phyloP scores from a whole-genome alignment of 2,113 vertebrate species.

The Nibea coibor region DNA sequence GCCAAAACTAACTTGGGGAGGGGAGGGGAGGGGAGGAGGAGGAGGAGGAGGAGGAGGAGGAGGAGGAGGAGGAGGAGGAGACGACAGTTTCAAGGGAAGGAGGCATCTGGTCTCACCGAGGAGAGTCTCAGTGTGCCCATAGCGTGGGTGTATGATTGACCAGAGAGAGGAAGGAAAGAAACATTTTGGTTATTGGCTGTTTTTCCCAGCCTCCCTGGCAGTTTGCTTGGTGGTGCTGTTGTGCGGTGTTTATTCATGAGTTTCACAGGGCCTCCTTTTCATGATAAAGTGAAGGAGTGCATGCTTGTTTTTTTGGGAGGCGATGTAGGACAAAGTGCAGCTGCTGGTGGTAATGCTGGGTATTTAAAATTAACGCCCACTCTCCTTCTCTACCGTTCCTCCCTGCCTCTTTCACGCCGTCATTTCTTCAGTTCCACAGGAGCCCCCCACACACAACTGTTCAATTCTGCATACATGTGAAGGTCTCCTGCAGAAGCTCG shows the following conservation, averaged over 20 bases:
- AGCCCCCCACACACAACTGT: slow-evolving; percentile 24
- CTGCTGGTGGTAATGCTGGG: slow-evolving; percentile 62
- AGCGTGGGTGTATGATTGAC: slow-evolving; percentile 59
- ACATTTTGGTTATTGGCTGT: slow-evolving; percentile 38
- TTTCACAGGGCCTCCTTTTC: slow-evolving; percentile 61
- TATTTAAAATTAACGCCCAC: slow-evolving; percentile 53
- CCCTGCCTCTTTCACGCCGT: slow-evolving; percentile 1
- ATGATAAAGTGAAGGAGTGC: slow-evolving; percentile 43
- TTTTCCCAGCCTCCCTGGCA: slow-evolving; percentile 46
- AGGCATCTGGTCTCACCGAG: slow-evolving; percentile 67
- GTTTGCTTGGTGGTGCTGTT: slow-evolving; percentile 46
- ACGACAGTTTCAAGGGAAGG: slow-evolving; percentile 33
- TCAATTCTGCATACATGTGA: slow-evolving; percentile 23
- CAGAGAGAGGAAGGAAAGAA: slow-evolving; percentile 53
- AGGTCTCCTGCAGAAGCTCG: slow-evolving; percentile 17
- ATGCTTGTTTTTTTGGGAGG: slow-evolving; percentile 53
- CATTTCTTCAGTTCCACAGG: slow-evolving; percentile 20
- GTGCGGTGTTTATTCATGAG: slow-evolving; percentile 65
- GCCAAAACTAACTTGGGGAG: slow-evolving; percentile 57
- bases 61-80: slow-evolving; percentile 24
- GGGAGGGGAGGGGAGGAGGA: slow-evolving; percentile 3
- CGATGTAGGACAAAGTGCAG: slow-evolving; percentile 58
- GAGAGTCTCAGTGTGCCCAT: slow-evolving; percentile 44
- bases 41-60: slow-evolving; percentile 7
- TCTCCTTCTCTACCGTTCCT: slow-evolving; percentile 12